Percentiles rank a stretch among this genome's conserved stretches.
Evolutionary conservation across 2,113 vertebrate genomes (phyloP).

Genomic region (Festucalex cinctus): DNA sequence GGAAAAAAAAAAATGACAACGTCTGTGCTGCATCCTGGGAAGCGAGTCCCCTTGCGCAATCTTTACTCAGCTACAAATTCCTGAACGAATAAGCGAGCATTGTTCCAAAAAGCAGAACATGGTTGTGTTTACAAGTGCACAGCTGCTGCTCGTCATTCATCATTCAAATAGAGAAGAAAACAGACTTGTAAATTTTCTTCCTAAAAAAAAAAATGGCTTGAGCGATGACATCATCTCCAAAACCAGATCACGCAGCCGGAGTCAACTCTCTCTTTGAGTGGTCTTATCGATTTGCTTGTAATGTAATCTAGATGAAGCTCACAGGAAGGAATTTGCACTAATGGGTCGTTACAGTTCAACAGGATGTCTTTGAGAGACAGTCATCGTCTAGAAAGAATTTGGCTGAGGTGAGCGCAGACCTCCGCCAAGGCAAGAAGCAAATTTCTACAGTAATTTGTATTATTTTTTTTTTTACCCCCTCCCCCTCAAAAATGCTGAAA

Average conservation of each 20-base stretch:
- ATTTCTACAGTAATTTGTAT: not conserved
- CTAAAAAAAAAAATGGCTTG: not conserved
- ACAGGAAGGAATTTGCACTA: not conserved
- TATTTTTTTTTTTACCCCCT: no score
- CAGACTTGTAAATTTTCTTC: not conserved
- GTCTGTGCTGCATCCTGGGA: not conserved
- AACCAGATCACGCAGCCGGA: not conserved
- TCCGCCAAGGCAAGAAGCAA: not conserved
- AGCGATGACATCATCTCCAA: not conserved
- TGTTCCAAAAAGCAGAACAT: not conserved
- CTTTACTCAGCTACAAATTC: not conserved
- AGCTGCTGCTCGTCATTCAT: not conserved
- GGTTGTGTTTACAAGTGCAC: not conserved
- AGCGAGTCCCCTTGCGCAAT: not conserved
- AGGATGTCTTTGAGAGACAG: not conserved
- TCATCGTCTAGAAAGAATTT: not conserved
- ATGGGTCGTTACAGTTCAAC: not conserved
- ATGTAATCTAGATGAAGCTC: slow-evolving; percentile 1
- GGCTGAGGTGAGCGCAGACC: not conserved
- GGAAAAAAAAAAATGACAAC: not conserved
- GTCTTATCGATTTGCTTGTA: slow-evolving; percentile 2
- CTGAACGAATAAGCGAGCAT: not conserved
- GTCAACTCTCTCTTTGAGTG: not conserved
- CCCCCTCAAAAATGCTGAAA: not conserved
- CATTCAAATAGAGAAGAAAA: not conserved